A percentile compares a stretch with the other conserved stretches of the same genome.
Evolutionary conservation across 2,113 vertebrate genomes (phyloP).

Genomic region (Notiomystis cincta): DNA sequence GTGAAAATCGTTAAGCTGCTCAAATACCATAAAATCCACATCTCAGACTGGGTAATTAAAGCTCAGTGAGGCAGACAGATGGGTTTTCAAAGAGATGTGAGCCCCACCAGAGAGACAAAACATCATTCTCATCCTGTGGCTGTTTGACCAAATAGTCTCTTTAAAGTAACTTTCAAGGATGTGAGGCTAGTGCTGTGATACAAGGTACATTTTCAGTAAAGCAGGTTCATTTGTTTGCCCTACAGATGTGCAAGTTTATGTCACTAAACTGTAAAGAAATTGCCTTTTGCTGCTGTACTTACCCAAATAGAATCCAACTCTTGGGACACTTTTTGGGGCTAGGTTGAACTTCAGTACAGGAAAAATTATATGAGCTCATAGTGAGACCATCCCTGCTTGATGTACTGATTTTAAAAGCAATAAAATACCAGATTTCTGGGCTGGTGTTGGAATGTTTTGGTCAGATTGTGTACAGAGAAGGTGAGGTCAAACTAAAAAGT

Average conservation of each 20-base stretch:
- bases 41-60: neutral
- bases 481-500: neutral
- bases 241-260: neutral
- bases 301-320: neutral
- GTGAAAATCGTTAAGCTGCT: neutral
- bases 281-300: neutral
- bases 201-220: neutral
- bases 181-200: neutral
- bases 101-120: neutral
- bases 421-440: neutral
- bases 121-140: neutral
- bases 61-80: neutral
- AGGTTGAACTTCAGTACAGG: neutral
- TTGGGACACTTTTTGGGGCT: neutral
- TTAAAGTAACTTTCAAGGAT: neutral
- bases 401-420: neutral
- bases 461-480: neutral
- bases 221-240: neutral
- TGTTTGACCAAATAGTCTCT: neutral
- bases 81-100: neutral
- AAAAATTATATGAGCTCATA: neutral
- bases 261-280: neutral
- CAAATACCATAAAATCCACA: neutral
- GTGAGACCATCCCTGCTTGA: neutral
- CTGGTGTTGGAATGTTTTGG: neutral